Base-by-base conservation (phyloP, 2,888 invertebrate genomes). In the Hypselothyrea guttata region DNA sequence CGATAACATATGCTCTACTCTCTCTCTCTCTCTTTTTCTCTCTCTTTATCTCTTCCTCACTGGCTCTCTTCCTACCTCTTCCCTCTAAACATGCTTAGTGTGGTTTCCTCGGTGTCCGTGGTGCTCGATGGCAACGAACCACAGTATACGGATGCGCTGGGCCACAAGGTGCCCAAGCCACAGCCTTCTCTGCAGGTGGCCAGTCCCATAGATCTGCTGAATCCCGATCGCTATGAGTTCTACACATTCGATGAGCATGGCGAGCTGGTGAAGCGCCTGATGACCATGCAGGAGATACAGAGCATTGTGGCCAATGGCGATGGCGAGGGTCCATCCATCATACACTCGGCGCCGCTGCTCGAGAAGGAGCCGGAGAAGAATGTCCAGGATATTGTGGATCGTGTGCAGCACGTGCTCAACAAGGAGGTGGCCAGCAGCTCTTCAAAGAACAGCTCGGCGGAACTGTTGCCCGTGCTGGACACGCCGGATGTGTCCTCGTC, bases 191-290 rank as follows among this genome's bases (percentile, higher is more conserved):
- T 93, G 4, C 92, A 93, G 64, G 92, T 94, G 1, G 94, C 94
- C n/a, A 96, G 95, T 62, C 96, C 96, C 0, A 95, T 95, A 0
- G 93, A 94, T 77, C 91, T 96, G 0, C 90, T 96, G 4, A 94
- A 94, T 69, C 96, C 96, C 1, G 96, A 96, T 86, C 92, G 94
- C 85, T 96, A 96, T 88, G 96, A 96, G 86, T 96, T 96, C 88
- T 96, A 95, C 87, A 96, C 96, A 0, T 95, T 96, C 82, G 95
- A 96, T 83, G 95, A 95, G 82, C 93, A 94, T 53, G 96, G 96
- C 9, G 95, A 96, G 83, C 91, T 96, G 15, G 93, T 96, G 0
- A 95, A 95, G 84, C 92, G 95, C 59, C 91, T 96, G 28, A 96
- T 96, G 96, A 95, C 96, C 5, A 90, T 95, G 75, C 93, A 95